Evolutionary conservation across 1,140 invertebrate genomes (phyloP).

Genomic region (Globodera ellingtonae): DNA sequence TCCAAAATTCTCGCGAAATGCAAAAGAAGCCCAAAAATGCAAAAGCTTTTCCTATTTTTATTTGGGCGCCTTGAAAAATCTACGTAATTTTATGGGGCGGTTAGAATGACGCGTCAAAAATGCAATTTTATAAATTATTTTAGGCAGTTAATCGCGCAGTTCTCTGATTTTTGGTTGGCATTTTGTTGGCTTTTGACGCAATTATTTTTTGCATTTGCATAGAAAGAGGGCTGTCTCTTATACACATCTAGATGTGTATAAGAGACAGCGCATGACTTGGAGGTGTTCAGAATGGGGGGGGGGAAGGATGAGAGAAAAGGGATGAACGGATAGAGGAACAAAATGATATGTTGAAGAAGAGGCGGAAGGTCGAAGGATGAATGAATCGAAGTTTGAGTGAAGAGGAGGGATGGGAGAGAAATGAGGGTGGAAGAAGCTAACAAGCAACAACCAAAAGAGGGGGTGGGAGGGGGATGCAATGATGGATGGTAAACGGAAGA

Average conservation of each 20-base stretch:
- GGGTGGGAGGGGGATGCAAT: not conserved
- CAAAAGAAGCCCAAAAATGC: not conserved
- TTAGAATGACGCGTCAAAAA: not conserved
- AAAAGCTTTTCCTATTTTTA: not conserved
- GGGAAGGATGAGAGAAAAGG: no score
- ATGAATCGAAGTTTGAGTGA: no score
- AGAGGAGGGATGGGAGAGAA: no score
- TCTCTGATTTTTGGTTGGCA: not conserved
- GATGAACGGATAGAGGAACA: no score
- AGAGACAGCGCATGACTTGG: no score
- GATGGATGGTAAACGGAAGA: not conserved
- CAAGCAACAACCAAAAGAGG: not conserved
- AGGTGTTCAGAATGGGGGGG: not conserved
- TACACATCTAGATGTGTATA: no score
- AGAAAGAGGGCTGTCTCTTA: no score
- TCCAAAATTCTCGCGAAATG: not conserved
- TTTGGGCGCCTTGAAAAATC: no score
- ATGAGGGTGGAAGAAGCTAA: not conserved
- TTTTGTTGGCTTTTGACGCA: not conserved
- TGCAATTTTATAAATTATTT: not conserved
- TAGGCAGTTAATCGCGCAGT: not conserved
- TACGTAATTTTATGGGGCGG: not conserved
- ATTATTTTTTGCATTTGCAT: not conserved
- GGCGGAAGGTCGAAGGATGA: no score
- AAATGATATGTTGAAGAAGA: no score